Evolutionary conservation across 2,888 invertebrate genomes (phyloP).

Genomic region (Litoditis marina): DNA sequence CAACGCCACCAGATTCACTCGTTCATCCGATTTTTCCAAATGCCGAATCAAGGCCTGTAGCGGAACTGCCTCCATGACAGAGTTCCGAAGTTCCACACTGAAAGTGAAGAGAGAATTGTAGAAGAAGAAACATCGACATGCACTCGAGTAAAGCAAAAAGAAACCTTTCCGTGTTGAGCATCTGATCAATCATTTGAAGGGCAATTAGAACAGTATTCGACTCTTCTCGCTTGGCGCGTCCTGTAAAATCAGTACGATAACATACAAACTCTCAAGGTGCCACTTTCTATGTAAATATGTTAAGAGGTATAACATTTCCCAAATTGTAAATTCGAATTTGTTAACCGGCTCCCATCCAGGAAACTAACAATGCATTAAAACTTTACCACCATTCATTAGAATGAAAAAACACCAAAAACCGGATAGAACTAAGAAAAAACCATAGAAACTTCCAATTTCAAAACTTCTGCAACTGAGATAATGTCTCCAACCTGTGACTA

Average conservation of each 20-base stretch:
- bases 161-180: conserved; percentile 18
- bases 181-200: conserved; percentile 32
- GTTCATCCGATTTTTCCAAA: conserved; percentile 67
- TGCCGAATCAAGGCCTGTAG: conserved; percentile 77
- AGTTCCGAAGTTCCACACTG: conserved; percentile 7
- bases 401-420: too few relatives aligned
- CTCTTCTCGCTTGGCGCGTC: conserved; percentile 39
- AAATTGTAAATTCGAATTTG: too few relatives aligned
- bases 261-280: too few relatives aligned
- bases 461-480: too few relatives aligned
- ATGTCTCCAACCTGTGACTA: conserved; percentile 34
- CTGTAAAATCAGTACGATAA: conserved; percentile 10
- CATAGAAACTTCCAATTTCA: too few relatives aligned
- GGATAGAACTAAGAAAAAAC: too few relatives aligned
- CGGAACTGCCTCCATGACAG: conserved; percentile 73
- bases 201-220: conserved; percentile 28
- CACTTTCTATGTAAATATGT: too few relatives aligned
- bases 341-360: too few relatives aligned
- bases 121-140: too few relatives aligned
- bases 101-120: neutral
- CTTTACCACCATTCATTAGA: too few relatives aligned
- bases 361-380: too few relatives aligned
- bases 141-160: neutral
- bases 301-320: too few relatives aligned
- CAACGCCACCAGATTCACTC: conserved; percentile 88